A percentile compares a stretch with the other conserved stretches of the same genome.
These are phyloP conservation scores for Hyles euphorbiae DNA, from an alignment of 1,140 invertebrate species.

Conservation along the genomic window DNA sequence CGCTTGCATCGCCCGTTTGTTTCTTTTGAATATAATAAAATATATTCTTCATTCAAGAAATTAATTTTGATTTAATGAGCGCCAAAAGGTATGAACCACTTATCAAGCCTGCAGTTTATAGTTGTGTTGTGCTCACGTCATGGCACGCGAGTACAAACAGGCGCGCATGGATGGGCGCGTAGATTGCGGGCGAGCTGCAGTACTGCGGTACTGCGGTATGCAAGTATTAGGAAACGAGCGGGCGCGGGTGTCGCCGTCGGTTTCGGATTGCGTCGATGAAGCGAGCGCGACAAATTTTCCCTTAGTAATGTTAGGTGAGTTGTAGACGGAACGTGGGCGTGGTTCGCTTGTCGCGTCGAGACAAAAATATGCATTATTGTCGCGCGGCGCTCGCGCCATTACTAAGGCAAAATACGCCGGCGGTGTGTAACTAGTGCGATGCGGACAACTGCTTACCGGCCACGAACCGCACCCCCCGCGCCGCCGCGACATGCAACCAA, in stretches of 20 bases:
- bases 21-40: no score
- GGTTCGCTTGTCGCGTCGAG: constrained; percentile 24
- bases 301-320: constrained; percentile 57
- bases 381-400: constrained; percentile 42
- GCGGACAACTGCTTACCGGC: constrained; percentile 42
- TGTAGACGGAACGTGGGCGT: constrained; percentile 11
- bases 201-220: no score
- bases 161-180: no score
- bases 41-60: no score
- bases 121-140: no score
- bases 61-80: no score
- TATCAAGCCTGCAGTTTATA: no score
- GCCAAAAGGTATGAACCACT: no score
- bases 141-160: no score
- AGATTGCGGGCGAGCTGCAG: no score
- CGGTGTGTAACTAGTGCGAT: constrained; percentile 28
- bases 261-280: constrained; percentile 27
- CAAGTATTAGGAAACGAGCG: no score
- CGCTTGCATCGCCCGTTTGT: background rate
- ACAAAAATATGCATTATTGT: constrained; percentile 58
- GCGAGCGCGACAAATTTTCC: constrained; percentile 61
- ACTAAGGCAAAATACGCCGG: constrained; percentile 59
- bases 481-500: constrained; percentile 49
- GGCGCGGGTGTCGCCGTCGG: constrained; percentile 6
- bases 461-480: constrained; percentile 6